Conservation (phyloP, 2,797 vertebrate species). For the Telmatherina bonti region DNA sequence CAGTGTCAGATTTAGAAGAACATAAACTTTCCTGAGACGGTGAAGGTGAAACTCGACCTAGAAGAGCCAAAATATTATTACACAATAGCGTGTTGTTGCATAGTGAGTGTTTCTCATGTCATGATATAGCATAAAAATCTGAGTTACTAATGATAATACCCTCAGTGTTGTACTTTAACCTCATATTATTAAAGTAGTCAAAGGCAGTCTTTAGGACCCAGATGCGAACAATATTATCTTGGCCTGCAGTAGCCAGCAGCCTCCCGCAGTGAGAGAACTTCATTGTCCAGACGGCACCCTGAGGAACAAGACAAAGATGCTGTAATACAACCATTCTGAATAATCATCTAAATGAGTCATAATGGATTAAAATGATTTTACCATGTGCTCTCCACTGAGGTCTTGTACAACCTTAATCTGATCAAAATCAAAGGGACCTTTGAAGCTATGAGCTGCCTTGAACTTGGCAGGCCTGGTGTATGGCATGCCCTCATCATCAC, state of each 20-base stretch:
- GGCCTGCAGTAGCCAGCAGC: conserved; percentile 94
- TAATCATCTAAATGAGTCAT: background rate
- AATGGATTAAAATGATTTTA: conserved; percentile 57
- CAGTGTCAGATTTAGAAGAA: conserved; percentile 97
- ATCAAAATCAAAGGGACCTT: conserved; percentile 99
- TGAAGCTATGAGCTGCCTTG: conserved; percentile 98
- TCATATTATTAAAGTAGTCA: conserved; percentile 99
- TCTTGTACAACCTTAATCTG: conserved; percentile 98
- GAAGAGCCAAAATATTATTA: conserved; percentile 19
- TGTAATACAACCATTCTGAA: background rate
- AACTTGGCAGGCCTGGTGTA: conserved; percentile 98
- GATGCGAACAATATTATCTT: conserved; percentile 97
- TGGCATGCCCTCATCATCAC: conserved; percentile 98
- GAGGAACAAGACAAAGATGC: background rate
- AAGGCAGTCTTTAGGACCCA: conserved; percentile 98
- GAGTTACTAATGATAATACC: conserved; percentile 40
- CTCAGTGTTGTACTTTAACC: conserved; percentile 98
- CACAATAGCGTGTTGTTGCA: no score
- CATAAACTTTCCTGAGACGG: conserved; percentile 98
- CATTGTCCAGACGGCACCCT: conserved; percentile 99
- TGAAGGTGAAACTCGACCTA: conserved; percentile 97
- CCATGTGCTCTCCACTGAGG: conserved; percentile 98
- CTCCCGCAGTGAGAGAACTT: conserved; percentile 98
- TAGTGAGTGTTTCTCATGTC: background rate
- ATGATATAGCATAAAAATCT: no score